Conservation (phyloP, 2,113 vertebrate species). For the Prunella fulvescens region DNA sequence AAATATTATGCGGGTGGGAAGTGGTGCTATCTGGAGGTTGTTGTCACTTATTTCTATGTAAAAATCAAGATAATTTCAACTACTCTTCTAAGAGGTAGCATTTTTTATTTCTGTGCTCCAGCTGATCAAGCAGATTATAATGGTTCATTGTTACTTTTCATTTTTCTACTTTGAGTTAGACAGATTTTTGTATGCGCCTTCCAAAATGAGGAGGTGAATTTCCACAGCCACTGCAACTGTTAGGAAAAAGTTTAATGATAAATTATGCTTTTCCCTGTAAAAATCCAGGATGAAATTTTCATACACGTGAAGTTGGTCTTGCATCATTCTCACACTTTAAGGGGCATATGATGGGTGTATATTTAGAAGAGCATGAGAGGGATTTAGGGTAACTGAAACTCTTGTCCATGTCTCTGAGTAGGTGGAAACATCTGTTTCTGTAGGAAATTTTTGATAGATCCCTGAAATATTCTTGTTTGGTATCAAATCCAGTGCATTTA, state of each 20-base stretch:
- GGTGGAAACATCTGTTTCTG: constrained; percentile 20
- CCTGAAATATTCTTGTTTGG: background rate
- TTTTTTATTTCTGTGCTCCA: constrained; percentile 22
- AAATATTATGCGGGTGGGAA: constrained; percentile 6
- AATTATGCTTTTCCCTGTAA: background rate
- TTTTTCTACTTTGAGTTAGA: background rate
- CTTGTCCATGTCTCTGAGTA: constrained; percentile 3
- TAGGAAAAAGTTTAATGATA: background rate
- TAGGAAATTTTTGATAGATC: background rate
- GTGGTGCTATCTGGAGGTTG: background rate
- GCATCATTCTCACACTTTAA: constrained; percentile 3
- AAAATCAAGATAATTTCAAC: constrained; percentile 29
- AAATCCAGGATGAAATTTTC: background rate
- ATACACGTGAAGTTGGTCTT: background rate
- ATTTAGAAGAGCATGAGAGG: background rate
- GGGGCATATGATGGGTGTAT: background rate
- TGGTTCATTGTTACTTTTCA: background rate
- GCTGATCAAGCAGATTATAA: constrained; percentile 29
- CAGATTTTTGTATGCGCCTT: background rate
- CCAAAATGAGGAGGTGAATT: background rate
- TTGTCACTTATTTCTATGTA: constrained; percentile 34
- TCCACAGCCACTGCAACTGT: background rate
- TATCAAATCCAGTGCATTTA: background rate
- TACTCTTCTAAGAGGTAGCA: background rate
- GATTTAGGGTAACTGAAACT: constrained; percentile 8